Evolutionary conservation across 2,113 vertebrate genomes (phyloP), one percentile per base, ranked within the genome.

Genomic region (Dasyornis broadbenti): DNA sequence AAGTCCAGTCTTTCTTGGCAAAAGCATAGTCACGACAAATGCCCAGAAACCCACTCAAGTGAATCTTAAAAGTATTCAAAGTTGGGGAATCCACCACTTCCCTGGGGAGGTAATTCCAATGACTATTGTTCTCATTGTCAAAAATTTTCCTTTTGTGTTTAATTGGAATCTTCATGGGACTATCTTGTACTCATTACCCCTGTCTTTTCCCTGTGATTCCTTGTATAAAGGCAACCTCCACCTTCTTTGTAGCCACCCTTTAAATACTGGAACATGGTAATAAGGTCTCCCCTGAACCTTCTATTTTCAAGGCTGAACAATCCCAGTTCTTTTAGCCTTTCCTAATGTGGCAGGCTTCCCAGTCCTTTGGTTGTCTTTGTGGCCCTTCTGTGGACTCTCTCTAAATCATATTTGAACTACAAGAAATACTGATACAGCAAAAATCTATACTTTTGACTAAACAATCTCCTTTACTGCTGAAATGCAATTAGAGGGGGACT

Each of bases 91-190:
- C 19, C 33, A 16, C 37, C 0, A 0, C 27, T 66, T 73, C 23
- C 6, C 4, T 75, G 39, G 7, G 11, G 28, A n/a, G 7, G 13
- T 66, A 60, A 30, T 66, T 53, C 45, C 20, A 40, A 10, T 39
- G 16, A 30, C 11, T 53, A 10, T 33, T 26, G 7, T 49, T 65
- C 37, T 20, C 33, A 18, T 26, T 60, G 44, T 40, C n/a, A 47
- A 68, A 53, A 40, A 9, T 40, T 40, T 60, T 68, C 7, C 9
- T 53, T 24, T 47, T 60, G 21, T 40, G 8, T 47, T 61, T 47
- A 15, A 47, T 13, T 0, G 1, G 6, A 68, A 54, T 35, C 24
- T 75, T 30, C 30, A 7, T 0, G 2, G n/a, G 20, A 26, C 6
- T 53, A 45, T 31, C 30, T 47, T 60, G 28, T 40, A 40, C 24